Evolutionary conservation across 2,113 vertebrate species (phyloP).

Genomic region (Nycticorax nycticorax): DNA sequence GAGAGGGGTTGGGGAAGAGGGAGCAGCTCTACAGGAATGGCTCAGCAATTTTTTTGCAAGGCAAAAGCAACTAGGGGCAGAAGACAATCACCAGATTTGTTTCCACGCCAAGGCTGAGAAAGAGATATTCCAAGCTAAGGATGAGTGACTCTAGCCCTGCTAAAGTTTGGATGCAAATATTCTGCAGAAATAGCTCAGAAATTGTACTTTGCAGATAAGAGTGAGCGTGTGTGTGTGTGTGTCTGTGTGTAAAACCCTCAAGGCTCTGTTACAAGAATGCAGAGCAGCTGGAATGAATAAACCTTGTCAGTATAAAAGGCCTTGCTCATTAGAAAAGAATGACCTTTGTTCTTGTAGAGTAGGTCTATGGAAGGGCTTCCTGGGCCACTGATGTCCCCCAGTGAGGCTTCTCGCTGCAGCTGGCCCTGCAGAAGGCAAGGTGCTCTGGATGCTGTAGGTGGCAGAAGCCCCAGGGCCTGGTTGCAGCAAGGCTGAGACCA

Average conservation of each 20-base stretch:
- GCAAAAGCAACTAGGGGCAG: not conserved
- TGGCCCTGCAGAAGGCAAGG: not conserved
- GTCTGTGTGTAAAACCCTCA: not conserved
- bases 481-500: not conserved
- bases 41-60: not conserved
- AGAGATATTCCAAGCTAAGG: not conserved
- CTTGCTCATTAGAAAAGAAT: not conserved
- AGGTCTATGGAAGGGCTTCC: not conserved
- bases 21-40: not conserved
- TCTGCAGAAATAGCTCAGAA: not conserved
- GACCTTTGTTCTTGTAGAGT: not conserved
- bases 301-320: not conserved
- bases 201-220: not conserved
- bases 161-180: not conserved
- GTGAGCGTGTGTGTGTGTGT: too few relatives aligned
- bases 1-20: not conserved
- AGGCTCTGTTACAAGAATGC: not conserved
- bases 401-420: not conserved
- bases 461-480: not conserved
- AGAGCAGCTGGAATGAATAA: not conserved
- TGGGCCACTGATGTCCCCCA: not conserved
- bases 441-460: not conserved
- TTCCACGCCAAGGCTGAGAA: not conserved
- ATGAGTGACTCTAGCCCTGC: not conserved
- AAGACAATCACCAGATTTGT: not conserved